Evolutionary conservation across 2,888 invertebrate genomes (phyloP), one percentile per base, ranked within the genome.

Genomic region (Caenorhabditis drosophilae): DNA sequence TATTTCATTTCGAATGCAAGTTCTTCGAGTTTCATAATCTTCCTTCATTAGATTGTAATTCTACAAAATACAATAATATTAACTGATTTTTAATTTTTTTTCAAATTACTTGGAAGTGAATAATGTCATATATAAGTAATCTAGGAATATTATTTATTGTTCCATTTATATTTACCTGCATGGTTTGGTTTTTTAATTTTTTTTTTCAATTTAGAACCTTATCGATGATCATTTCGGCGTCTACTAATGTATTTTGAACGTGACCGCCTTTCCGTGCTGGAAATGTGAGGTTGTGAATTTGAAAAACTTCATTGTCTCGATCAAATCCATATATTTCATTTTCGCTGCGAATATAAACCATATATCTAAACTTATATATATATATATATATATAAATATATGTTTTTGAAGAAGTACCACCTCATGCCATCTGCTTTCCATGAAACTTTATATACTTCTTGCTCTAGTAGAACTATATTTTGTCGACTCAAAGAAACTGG

Each of bases 391-490:
- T 20, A 20, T 16, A 4, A 20, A 20, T 16, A 27, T 26, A 3
- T 12, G 11, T 45, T 42, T n/a, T 36, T 15, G n/a, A 12, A 36
- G 4, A 36, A 36, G 36, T 7, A 4, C 7, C 4, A 91, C 90
- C 93, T 89, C 31, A 91, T 92, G 35, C 98, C 98, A 85, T 99
- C 98, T 11, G 98, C 98, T 84, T 99, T 99, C 98, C 98, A 99
- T 1, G 96, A 97, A 1, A 98, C 96, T 84, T 90, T 89, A 83
- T 98, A 99, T 0, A 92, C 91, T 82, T 91, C 91, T 71, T 89
- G 85, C 27, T 88, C 87, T 2, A 99, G 85, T 12, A 90, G 87
- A 49, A 85, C 84, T 45, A 98, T 86, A 84, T 99, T 99, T 48
- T 81, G 56, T 11, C 69, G 56, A 36, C 92, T 91, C 94, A 99